phyloP scores from a whole-genome alignment of 2,888 invertebrate species.

The Plemyria rubiginata region DNA sequence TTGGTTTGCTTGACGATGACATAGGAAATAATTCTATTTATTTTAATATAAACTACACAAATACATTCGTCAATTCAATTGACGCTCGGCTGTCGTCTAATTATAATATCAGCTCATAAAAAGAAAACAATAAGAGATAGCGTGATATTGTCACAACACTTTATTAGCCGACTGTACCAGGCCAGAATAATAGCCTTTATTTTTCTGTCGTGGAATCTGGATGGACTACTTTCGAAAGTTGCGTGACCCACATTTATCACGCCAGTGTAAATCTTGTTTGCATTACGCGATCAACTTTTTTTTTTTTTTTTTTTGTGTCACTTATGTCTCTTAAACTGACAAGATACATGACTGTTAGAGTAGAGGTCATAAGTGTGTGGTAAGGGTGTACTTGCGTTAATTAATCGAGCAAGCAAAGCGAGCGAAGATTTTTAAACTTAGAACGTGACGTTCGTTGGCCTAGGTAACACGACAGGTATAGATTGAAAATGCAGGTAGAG shows the following conservation, averaged over 20 bases:
- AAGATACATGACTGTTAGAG: conserved; percentile 24
- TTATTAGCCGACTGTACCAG: conserved; percentile 30
- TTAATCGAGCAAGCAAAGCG: not conserved
- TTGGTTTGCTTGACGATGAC: no score
- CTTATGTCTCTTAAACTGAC: conserved; percentile 17
- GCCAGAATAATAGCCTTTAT: conserved; percentile 63
- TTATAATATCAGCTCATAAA: no score
- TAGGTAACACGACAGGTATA: no score
- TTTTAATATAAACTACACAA: no score
- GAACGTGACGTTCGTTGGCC: no score
- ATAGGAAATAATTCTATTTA: no score
- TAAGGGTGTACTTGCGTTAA: not conserved
- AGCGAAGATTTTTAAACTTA: no score
- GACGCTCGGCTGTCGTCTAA: no score
- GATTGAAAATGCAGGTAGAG: no score
- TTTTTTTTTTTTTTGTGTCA: conserved; percentile 25
- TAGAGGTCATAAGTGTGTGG: conserved; percentile 7
- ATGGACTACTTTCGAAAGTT: conserved; percentile 78
- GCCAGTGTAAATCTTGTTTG: conserved; percentile 47
- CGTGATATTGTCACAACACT: conserved; percentile 3
- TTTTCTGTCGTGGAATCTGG: conserved; percentile 66
- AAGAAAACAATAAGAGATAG: no score
- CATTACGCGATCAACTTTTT: conserved; percentile 29
- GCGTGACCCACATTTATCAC: conserved; percentile 64
- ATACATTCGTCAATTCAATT: no score